phyloP scores from a whole-genome alignment of 2,113 vertebrate species.

The Chloropsis hardwickii region DNA sequence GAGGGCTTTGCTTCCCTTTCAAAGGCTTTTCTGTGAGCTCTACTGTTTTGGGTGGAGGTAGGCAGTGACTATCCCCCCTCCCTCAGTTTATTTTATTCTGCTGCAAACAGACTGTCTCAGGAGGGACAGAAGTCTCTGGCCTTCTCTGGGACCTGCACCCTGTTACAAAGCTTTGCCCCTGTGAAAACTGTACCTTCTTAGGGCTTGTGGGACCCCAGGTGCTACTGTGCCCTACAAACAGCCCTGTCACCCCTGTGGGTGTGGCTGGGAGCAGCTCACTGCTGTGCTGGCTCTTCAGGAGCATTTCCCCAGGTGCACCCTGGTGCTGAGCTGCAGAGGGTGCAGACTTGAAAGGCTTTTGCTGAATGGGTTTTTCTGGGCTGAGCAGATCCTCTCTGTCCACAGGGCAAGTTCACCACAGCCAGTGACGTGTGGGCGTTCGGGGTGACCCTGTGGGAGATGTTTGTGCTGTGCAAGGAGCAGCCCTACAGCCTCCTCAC shows the following conservation, averaged over 20 bases:
- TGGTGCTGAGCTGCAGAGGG: fast-evolving
- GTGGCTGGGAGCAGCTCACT: neutral
- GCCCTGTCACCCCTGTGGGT: neutral
- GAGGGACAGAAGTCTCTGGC: neutral
- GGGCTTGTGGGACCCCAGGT: neutral
- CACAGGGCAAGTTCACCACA: conserved; percentile 95
- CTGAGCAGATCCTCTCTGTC: neutral
- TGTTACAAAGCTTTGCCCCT: neutral
- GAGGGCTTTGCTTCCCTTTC: neutral
- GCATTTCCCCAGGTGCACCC: neutral
- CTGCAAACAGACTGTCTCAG: neutral
- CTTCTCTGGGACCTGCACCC: neutral
- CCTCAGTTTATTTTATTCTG: neutral
- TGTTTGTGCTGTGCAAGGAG: conserved; percentile 89
- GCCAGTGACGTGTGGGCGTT: conserved; percentile 97
- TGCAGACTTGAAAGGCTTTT: neutral
- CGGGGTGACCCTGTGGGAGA: conserved; percentile 95
- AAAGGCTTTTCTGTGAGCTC: neutral
- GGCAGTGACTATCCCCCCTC: neutral
- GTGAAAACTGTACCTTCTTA: neutral
- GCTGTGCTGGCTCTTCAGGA: neutral
- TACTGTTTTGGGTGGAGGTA: neutral
- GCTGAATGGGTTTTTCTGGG: neutral
- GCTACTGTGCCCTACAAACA: neutral
- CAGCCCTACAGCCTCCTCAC: conserved; percentile 93